Conservation (phyloP, 2,888 invertebrate genomes). For the Heteromurus nitidus region DNA sequence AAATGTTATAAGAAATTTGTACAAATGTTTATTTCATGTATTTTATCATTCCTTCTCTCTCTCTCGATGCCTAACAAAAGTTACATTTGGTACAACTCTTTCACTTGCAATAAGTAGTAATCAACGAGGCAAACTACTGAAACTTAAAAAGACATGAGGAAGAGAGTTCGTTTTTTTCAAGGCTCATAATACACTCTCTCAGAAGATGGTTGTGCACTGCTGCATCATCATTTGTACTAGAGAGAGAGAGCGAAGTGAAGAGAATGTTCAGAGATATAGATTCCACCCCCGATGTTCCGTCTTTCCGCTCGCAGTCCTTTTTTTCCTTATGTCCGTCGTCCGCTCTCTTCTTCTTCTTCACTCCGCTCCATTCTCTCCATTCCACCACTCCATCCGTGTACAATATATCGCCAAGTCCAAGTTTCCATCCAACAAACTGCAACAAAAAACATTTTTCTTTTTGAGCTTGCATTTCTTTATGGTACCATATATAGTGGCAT, state of each 20-base stretch:
- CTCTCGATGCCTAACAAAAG: constrained; percentile 40
- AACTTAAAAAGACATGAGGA: too few relatives aligned
- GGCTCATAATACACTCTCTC: too few relatives aligned
- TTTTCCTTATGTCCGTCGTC: constrained; percentile 39
- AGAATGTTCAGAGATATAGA: constrained; percentile 33
- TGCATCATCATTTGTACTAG: not conserved
- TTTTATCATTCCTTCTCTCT: constrained; percentile 14
- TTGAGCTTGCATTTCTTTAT: constrained; percentile 54
- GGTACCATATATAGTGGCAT: constrained; percentile 13
- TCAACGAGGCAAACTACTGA: constrained; percentile 54
- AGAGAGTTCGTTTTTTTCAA: too few relatives aligned
- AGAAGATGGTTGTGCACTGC: not conserved
- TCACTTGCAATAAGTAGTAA: constrained; percentile 47
- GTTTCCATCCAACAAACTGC: constrained; percentile 53
- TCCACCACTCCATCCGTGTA: constrained; percentile 14
- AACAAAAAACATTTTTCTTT: constrained; percentile 63
- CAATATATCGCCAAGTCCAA: constrained; percentile 35
- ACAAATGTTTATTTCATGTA: constrained; percentile 21
- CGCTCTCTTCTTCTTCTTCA: too few relatives aligned
- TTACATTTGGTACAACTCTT: constrained; percentile 43
- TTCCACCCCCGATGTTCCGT: constrained; percentile 60
- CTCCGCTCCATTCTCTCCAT: too few relatives aligned
- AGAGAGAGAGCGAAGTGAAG: too few relatives aligned
- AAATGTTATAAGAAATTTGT: not conserved
- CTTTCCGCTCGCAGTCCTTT: constrained; percentile 58